These are phyloP conservation scores for Serilophus lunatus DNA, from an alignment of 2,113 vertebrate species.

Conservation along the genomic window DNA sequence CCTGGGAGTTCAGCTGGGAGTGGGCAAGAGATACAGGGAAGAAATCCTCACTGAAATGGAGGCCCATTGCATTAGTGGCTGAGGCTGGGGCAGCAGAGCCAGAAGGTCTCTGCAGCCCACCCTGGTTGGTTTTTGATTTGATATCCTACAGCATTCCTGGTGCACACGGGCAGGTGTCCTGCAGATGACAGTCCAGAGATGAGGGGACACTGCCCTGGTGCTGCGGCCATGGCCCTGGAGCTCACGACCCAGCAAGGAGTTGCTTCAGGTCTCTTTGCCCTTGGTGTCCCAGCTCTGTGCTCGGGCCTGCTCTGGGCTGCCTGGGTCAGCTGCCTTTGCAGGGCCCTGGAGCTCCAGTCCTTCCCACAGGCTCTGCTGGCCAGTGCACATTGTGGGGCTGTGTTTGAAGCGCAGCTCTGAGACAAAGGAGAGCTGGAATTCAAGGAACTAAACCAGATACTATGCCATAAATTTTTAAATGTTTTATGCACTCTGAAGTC, in stretches of 20 bases:
- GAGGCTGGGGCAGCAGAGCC: not conserved
- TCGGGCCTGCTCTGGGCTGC: rapidly evolving
- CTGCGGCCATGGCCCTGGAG: not conserved
- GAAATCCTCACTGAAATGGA: not conserved
- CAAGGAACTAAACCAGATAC: not conserved
- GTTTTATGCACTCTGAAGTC: rapidly evolving
- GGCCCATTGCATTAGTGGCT: not conserved
- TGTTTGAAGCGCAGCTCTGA: not conserved
- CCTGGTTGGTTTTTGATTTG: not conserved
- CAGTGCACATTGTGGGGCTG: not conserved
- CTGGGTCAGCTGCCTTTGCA: rapidly evolving
- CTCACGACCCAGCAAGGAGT: rapidly evolving
- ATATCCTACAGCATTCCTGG: not conserved
- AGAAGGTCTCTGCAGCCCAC: not conserved
- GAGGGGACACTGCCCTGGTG: not conserved
- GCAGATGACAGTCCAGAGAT: not conserved
- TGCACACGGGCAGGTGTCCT: not conserved
- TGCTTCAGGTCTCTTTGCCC: not conserved
- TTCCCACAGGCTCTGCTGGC: not conserved
- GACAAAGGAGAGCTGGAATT: not conserved
- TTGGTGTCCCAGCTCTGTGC: not conserved
- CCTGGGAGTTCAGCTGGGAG: not conserved
- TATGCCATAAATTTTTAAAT: not conserved
- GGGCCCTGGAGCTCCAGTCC: not conserved
- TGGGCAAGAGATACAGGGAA: not conserved